Evolutionary conservation across 2,113 vertebrate genomes (phyloP).

Genomic region (Motacilla tschutschensis): DNA sequence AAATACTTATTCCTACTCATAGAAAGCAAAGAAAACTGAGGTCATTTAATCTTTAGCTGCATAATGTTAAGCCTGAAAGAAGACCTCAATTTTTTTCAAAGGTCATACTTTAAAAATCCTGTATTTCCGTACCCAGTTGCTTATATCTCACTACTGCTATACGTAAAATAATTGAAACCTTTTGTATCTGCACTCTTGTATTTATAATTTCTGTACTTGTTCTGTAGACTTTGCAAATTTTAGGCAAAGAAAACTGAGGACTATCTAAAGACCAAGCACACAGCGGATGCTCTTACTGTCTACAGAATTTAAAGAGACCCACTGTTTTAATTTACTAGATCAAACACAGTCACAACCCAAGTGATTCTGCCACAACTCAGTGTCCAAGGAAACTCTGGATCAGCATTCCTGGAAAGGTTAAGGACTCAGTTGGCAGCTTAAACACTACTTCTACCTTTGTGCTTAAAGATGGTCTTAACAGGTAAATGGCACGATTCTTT

Average conservation of each 20-base stretch:
- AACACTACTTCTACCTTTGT: neutral
- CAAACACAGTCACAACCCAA: neutral
- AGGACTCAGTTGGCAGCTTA: neutral
- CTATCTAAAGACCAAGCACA: neutral
- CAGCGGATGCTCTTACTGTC: neutral
- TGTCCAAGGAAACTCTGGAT: neutral
- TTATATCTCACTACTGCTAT: neutral
- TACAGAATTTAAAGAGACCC: neutral
- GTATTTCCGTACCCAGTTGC: neutral
- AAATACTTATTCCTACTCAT: slow-evolving; percentile 11
- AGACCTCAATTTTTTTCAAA: neutral
- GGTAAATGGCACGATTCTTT: neutral
- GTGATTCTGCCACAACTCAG: neutral
- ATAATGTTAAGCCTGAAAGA: neutral
- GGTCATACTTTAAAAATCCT: neutral
- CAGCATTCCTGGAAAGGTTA: neutral
- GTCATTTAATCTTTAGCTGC: neutral
- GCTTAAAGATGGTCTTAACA: neutral
- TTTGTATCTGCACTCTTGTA: neutral
- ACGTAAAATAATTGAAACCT: neutral
- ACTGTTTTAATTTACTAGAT: neutral
- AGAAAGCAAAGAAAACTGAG: neutral
- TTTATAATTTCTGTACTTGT: neutral
- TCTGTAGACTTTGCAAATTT: neutral
- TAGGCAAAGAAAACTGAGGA: neutral